Evolutionary conservation across 2,888 invertebrate genomes (phyloP), one percentile per base, ranked within the genome.

Genomic region (Drosophila lutescens): DNA sequence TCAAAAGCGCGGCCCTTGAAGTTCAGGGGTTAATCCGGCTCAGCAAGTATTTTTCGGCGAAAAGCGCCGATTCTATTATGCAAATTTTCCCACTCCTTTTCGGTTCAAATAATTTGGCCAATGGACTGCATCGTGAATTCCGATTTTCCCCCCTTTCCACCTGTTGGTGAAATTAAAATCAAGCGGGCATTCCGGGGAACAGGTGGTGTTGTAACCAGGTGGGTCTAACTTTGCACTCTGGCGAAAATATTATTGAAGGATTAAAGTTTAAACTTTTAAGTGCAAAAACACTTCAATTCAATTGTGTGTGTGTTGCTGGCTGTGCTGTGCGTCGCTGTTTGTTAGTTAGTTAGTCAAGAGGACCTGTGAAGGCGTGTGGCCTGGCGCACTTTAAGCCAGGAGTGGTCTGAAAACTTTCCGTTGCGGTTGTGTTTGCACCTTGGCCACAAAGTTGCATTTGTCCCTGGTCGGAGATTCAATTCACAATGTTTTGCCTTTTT

Each of bases 211-310:
- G 61, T 36, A 40, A 57, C 46, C 59, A 62, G 74, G 56, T 54
- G 56, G 68, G 55, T 69, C 77, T 59, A 87, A 88, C 89, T 85
- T 87, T 85, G 72, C 86, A 84, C 86, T 83, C 71, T 51, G 63
- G 66, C 74, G 68, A 85, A 76, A 87, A 88, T 87, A 88, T 87
- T 85, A 89, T 85, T 87, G 86, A 85, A 89, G 86, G 85, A 88
- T 85, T 88, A 85, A 85, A 85, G 80, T 85, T 85, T 71, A 70
- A 88, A 87, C 89, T 85, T 88, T 85, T 88, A 85, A 85, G 85
- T 85, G 85, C 87, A 85, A 81, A 88, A 85, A 77, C 89, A 88
- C 80, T 88, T 85, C 59, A 80, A 87, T 85, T 81, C 68, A 79
- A 88, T 85, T 76, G 73, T 86, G 84, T 74, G 74, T 68, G 40